These are phyloP conservation scores for Ciconia nigra DNA, from an alignment of 2,797 vertebrate species.

Conservation along the genomic window DNA sequence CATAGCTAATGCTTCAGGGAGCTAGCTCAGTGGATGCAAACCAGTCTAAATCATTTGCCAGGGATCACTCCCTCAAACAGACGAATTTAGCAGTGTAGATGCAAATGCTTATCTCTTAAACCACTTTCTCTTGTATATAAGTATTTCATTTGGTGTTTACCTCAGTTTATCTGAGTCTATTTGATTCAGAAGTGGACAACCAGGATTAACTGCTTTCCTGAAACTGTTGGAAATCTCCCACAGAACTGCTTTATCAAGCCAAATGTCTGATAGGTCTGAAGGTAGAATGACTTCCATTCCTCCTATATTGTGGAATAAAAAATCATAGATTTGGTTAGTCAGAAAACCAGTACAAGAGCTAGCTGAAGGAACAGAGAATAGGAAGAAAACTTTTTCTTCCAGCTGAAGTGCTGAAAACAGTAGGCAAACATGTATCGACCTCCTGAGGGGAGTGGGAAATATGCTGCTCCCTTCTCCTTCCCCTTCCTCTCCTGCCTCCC, in stretches of 20 bases:
- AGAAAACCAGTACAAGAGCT: not conserved
- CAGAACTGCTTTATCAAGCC: not conserved
- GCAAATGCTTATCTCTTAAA: not conserved
- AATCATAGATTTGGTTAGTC: not conserved
- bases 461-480: not conserved
- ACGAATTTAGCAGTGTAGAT: not conserved
- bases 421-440: not conserved
- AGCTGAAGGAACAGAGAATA: not conserved
- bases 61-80: not conserved
- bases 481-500: fast-evolving
- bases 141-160: not conserved
- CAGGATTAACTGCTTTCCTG: not conserved
- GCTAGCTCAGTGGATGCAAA: not conserved
- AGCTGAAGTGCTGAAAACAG: not conserved
- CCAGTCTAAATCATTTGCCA: not conserved
- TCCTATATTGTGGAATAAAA: not conserved
- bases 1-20: not conserved
- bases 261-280: not conserved
- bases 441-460: not conserved
- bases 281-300: not conserved
- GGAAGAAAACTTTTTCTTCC: not conserved
- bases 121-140: not conserved
- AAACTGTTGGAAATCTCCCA: not conserved
- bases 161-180: not conserved
- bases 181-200: not conserved